A percentile compares a stretch with the other conserved stretches of the same genome.
phyloP scores from a whole-genome alignment of 2,888 invertebrate genomes.

The Eremobia ochroleuca region DNA sequence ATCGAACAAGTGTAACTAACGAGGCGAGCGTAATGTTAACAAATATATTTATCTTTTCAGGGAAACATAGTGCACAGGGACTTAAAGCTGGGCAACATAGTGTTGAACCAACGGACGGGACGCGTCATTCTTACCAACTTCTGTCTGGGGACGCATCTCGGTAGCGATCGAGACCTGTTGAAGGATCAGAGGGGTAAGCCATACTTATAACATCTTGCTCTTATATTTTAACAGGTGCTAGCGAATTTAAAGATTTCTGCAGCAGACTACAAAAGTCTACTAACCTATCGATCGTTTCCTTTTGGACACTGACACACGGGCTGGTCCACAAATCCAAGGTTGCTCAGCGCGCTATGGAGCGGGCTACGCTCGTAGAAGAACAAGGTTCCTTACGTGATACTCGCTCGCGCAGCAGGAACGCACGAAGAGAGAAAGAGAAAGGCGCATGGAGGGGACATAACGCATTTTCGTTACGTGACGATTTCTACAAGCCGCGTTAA shows the following conservation, averaged over 20 bases:
- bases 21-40: neutral
- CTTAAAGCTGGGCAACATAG: conserved; percentile 94
- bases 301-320: too few relatives aligned
- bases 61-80: conserved; percentile 95
- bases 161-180: conserved; percentile 93
- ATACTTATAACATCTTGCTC: neutral
- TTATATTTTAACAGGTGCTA: neutral
- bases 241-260: neutral
- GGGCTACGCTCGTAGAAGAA: too few relatives aligned
- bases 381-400: too few relatives aligned
- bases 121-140: conserved; percentile 94
- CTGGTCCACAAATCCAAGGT: too few relatives aligned
- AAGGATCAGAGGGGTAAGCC: conserved; percentile 93
- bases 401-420: too few relatives aligned
- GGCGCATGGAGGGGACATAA: too few relatives aligned
- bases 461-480: too few relatives aligned
- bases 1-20: neutral
- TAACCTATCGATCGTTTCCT: too few relatives aligned
- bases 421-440: too few relatives aligned
- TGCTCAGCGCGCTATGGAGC: too few relatives aligned
- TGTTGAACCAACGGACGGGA: conserved; percentile 93
- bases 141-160: conserved; percentile 94
- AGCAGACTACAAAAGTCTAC: neutral
- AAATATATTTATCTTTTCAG: conserved; percentile 82
- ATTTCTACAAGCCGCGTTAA: too few relatives aligned